Base-by-base conservation (phyloP, 2,797 vertebrate species). In the Rallus crepitans region DNA sequence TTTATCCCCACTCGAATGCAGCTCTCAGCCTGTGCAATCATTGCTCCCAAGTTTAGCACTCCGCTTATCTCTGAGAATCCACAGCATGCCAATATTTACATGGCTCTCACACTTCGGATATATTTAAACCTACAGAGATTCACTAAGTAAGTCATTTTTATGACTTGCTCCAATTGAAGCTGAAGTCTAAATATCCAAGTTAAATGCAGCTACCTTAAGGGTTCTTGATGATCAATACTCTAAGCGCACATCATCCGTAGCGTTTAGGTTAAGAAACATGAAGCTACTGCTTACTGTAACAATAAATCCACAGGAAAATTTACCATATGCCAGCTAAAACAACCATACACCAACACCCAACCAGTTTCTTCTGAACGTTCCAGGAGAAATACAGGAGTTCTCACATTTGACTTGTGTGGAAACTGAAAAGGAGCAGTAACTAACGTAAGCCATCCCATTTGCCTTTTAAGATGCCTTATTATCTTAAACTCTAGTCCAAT, bases 281-380 rank as follows among this genome's bases (percentile, higher is more conserved):
- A 81, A 84, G 53, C 19, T 88, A 37, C 55, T 52, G 28, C 39
- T 81, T 78, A 61, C 66, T 21, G 8, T 15, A 88, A 70, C 69
- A 72, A 77, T 18, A 63, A 15, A 60, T 1, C 70, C 11, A 81
- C 16, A 59, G 18, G 27, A 70, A 89, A 50, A 53, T 25, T 27
- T 19, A 85, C 31, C n/a, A 33, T 27, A 17, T 8, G 12, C 0
- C 0, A 24, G 45, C 11, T n/a, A 45, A 42, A 71, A 28, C 25
- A 1, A 5, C 18, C 42, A 59, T 45, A 45, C 42, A 45, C 42
- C 42, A 45, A 45, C 18, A 45, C 18, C 42, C 24, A 55, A 31
- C 2, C 28, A 79, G 31, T 5, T 50, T 21, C 35, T 83, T 88
- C 1, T 25, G n/a, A 75, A 90, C 48, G 10, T 82, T 72, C 33